Evolutionary conservation across 2,888 invertebrate genomes (phyloP).

Genomic region (Stomorhina lunata): DNA sequence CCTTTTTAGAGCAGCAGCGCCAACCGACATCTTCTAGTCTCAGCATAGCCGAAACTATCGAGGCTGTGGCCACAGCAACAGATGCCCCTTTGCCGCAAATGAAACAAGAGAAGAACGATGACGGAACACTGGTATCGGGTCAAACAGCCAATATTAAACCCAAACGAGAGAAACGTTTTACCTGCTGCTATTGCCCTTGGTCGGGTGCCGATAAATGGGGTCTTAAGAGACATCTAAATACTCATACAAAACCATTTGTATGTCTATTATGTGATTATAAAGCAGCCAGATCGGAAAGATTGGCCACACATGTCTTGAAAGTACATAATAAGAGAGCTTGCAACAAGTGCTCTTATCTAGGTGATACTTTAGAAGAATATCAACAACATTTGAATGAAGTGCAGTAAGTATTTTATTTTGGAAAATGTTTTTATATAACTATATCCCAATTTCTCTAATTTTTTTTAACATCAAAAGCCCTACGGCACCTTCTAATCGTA

Average conservation of each 20-base stretch:
- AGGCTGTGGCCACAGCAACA: conserved; percentile 79
- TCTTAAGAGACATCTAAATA: conserved; percentile 93
- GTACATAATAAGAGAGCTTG: conserved; percentile 95
- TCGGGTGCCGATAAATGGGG: conserved; percentile 97
- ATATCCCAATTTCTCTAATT: background rate
- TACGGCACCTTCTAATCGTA: conserved; percentile 67
- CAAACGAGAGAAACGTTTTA: conserved; percentile 87
- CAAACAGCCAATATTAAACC: conserved; percentile 73
- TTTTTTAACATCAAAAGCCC: conserved; percentile 53
- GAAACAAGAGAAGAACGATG: conserved; percentile 79
- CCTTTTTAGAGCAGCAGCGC: conserved; percentile 77
- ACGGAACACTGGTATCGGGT: conserved; percentile 69
- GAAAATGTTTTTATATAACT: background rate
- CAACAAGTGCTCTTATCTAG: conserved; percentile 92
- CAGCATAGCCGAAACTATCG: conserved; percentile 79
- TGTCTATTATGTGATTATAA: conserved; percentile 96
- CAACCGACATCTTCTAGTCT: conserved; percentile 79
- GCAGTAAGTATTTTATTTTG: conserved; percentile 82
- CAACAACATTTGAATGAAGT: conserved; percentile 89
- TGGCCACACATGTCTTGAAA: conserved; percentile 93
- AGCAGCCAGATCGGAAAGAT: conserved; percentile 93
- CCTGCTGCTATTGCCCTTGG: conserved; percentile 95
- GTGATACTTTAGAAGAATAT: conserved; percentile 90
- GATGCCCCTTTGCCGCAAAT: conserved; percentile 77
- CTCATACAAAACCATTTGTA: conserved; percentile 94